Evolutionary conservation across 2,113 vertebrate species (phyloP), one percentile per base, ranked within the genome.

Genomic region (Pica pica): DNA sequence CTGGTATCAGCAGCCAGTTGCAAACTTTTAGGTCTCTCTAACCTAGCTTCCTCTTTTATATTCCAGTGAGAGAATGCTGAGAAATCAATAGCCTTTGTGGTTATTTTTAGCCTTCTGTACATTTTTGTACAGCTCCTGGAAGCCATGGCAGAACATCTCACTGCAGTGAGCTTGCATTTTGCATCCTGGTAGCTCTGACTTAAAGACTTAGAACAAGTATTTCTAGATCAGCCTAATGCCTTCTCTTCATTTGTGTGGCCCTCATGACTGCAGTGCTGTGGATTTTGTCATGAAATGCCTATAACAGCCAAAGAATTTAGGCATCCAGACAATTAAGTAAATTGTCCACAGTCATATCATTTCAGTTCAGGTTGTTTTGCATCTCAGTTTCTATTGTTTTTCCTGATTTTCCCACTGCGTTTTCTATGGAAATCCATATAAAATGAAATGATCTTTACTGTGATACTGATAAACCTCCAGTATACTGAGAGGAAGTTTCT

Each of bases 311-410:
- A 49, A 44, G 27, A 57, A 31, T 52, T 65, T 5, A 44, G 57
- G 9, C 50, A 37, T 27, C 31, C 17, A 49, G 46, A 52, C 16
- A 44, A 13, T 85, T 55, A 31, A 91, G 12, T 30, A 13, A 27
- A 11, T 80, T 80, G 16, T 56, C 41, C 22, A 1, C 9, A 35
- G 53, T 74, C 5, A 0, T 3, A 10, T 19, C 0, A 0, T 65
- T 75, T 86, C 22, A 57, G 19, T 46, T 91, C 23, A 63, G 39
- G 27, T 64, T 28, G 19, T 19, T 86, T 47, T 76, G 16, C 23
- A 10, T 64, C 39, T 33, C 8, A 6, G 18, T 74, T 86, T 42
- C 14, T 17, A 3, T 33, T 3, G 13, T 57, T 81, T 17, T 77
- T 89, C 42, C 64, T 55, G 15, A 33, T 52, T 82, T 85, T 56